Percentiles rank a stretch among this genome's conserved stretches.
phyloP scores from a whole-genome alignment of 2,113 vertebrate genomes.

The Anarrhichthys ocellatus region DNA sequence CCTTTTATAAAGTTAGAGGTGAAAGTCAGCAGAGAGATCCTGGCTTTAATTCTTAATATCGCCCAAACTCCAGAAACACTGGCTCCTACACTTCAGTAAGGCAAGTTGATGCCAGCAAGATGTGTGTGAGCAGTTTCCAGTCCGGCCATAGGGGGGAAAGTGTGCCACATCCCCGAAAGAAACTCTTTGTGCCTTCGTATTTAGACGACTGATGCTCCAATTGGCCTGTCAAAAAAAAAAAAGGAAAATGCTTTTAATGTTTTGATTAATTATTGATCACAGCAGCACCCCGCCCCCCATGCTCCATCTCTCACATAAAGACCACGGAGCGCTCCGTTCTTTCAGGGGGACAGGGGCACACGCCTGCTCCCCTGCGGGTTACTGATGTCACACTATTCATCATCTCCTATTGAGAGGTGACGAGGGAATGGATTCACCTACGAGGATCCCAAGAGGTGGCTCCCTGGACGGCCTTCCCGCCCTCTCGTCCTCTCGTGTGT shows the following conservation, averaged over 20 bases:
- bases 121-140: background rate
- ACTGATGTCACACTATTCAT: constrained; percentile 77
- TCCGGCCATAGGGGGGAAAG: too few species aligned
- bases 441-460: constrained; percentile 46
- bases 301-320: constrained; percentile 68
- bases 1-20: background rate
- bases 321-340: constrained; percentile 48
- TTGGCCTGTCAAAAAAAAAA: constrained; percentile 65
- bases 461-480: constrained; percentile 57
- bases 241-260: constrained; percentile 78
- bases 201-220: constrained; percentile 53
- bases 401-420: constrained; percentile 75
- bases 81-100: background rate
- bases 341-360: constrained; percentile 39
- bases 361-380: constrained; percentile 66
- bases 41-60: background rate
- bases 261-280: constrained; percentile 85
- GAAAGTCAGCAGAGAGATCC: background rate
- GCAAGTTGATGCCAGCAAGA: background rate
- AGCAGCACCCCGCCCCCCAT: background rate
- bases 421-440: constrained; percentile 75
- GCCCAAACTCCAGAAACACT: background rate
- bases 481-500: constrained; percentile 54
- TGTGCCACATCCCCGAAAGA: background rate
- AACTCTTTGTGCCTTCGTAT: background rate